phyloP scores from a whole-genome alignment of 2,113 vertebrate genomes.

The Turdus rufiventris region DNA sequence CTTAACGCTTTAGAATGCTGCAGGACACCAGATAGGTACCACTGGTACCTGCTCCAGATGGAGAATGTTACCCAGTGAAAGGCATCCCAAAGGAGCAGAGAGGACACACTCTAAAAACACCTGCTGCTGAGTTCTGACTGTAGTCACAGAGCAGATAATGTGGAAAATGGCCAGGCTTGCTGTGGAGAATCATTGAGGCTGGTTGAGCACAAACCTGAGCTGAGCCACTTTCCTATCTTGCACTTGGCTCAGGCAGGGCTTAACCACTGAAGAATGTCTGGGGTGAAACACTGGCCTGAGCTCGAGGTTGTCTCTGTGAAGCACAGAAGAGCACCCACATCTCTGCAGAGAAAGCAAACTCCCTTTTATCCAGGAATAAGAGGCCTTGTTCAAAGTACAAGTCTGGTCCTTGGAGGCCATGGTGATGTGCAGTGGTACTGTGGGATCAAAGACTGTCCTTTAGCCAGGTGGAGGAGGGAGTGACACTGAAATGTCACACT shows the following conservation, averaged over 20 bases:
- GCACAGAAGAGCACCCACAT: not conserved
- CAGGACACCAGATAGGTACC: not conserved
- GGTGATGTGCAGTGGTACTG: not conserved
- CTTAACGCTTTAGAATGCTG: not conserved
- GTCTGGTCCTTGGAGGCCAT: not conserved
- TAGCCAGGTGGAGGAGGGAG: not conserved
- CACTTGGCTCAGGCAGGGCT: not conserved
- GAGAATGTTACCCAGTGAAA: not conserved
- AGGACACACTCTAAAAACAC: not conserved
- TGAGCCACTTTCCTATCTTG: not conserved
- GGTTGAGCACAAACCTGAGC: not conserved
- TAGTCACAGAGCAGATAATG: not conserved
- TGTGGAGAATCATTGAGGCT: not conserved
- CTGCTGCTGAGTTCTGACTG: not conserved
- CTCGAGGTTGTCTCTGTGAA: fast-evolving
- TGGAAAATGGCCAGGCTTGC: not conserved
- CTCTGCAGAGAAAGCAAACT: not conserved
- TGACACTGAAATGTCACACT: not conserved
- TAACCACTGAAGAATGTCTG: not conserved
- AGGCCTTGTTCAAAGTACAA: not conserved
- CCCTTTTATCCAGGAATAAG: not conserved
- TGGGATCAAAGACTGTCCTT: not conserved
- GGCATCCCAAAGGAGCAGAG: not conserved
- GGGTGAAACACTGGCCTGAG: not conserved
- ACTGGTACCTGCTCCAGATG: not conserved